phyloP scores from a whole-genome alignment of 23 tunicate genomes.

The Halocynthia roretzi region DNA sequence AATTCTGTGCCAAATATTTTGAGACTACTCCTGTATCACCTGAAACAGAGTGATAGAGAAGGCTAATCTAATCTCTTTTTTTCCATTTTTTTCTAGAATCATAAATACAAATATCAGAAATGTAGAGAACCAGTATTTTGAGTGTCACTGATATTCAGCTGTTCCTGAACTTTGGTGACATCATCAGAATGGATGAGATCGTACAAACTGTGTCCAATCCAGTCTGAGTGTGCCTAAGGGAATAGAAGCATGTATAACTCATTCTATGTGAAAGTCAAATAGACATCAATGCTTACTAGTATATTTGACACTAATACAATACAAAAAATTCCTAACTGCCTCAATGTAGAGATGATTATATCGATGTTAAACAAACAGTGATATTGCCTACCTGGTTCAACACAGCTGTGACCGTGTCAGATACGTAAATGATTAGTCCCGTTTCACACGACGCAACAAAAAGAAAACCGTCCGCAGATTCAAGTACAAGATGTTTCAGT shows the following conservation, averaged over 20 bases:
- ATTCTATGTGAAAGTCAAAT: not conserved
- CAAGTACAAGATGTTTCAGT: constrained; percentile 83
- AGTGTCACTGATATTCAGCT: constrained; percentile 54
- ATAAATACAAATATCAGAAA: not conserved
- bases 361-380: not conserved
- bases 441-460: constrained; percentile 86
- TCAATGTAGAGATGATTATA: not conserved
- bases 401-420: constrained; percentile 91
- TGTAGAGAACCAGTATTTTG: constrained; percentile 39
- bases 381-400: constrained; percentile 45
- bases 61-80: too few relatives aligned
- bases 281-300: not conserved
- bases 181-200: constrained; percentile 87
- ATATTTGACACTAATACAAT: not conserved
- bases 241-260: not conserved
- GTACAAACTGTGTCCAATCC: constrained; percentile 69
- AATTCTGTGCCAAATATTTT: too few relatives aligned
- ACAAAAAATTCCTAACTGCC: not conserved
- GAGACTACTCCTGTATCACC: too few relatives aligned
- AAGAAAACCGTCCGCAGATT: constrained; percentile 93
- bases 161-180: constrained; percentile 70
- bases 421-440: constrained; percentile 82
- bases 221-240: constrained; percentile 69
- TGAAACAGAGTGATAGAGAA: too few relatives aligned
- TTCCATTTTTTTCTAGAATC: not conserved